A percentile compares a stretch with the other conserved stretches of the same genome.
Conservation (phyloP, 2,797 vertebrate genomes). For the Siniperca undulata region DNA sequence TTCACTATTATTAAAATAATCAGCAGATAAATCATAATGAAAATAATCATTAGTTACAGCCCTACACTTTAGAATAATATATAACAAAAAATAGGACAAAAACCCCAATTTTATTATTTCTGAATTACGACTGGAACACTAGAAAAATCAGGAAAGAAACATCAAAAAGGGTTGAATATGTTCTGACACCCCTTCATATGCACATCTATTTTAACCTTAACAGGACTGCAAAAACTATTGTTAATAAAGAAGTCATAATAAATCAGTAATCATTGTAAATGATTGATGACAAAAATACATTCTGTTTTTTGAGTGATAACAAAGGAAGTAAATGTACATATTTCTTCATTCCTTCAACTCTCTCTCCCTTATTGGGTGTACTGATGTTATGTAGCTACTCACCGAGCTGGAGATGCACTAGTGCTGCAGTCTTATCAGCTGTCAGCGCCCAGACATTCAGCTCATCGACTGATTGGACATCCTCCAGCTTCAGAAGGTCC, state of each 20-base stretch:
- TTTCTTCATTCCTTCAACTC: background rate
- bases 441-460: slow-evolving; percentile 97
- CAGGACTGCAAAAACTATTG: background rate
- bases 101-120: background rate
- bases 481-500: slow-evolving; percentile 94
- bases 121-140: background rate
- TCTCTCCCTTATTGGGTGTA: background rate
- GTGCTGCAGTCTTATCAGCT: slow-evolving; percentile 91
- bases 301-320: background rate
- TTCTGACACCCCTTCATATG: background rate
- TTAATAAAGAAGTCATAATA: background rate
- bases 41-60: too few relatives aligned
- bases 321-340: background rate
- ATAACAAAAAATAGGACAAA: background rate
- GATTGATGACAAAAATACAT: background rate
- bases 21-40: too few relatives aligned
- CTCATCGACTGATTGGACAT: slow-evolving; percentile 94
- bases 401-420: slow-evolving; percentile 95
- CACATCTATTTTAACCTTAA: background rate
- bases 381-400: slow-evolving; percentile 64
- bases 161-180: background rate
- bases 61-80: background rate
- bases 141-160: background rate
- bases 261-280: background rate
- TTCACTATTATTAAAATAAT: background rate